Conservation (phyloP, 2,888 invertebrate genomes). For the Ormyrus pomaceus region DNA sequence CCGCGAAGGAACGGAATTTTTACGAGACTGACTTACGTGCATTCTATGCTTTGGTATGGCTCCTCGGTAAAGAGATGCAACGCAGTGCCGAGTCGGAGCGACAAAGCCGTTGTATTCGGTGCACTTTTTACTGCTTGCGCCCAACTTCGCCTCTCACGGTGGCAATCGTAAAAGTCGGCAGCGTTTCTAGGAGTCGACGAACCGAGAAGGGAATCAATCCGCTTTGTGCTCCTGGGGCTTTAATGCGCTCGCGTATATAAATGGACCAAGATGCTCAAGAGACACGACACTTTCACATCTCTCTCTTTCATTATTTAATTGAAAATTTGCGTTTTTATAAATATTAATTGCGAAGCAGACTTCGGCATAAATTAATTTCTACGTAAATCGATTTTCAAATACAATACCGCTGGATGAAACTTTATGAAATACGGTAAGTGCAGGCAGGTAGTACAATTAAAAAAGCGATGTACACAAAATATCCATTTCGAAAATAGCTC, state of each 20-base stretch:
- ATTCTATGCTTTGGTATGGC: not conserved
- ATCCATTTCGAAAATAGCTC: no score
- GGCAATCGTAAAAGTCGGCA: constrained; percentile 31
- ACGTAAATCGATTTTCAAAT: no score
- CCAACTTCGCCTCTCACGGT: not conserved
- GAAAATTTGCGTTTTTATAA: no score
- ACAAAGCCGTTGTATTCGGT: constrained; percentile 3
- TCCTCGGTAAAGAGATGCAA: not conserved
- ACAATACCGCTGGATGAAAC: no score
- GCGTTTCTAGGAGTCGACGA: constrained; percentile 14
- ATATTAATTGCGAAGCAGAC: no score
- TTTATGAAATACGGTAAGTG: no score
- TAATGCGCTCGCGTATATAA: not conserved
- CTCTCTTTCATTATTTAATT: no score
- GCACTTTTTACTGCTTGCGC: constrained; percentile 18
- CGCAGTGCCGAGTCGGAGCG: not conserved
- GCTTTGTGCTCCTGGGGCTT: not conserved
- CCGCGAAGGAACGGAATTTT: not conserved
- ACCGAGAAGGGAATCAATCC: constrained; percentile 21
- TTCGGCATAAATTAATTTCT: no score
- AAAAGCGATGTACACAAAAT: no score
- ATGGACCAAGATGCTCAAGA: not conserved
- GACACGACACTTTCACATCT: no score
- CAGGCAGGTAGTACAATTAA: no score
- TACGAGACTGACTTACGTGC: constrained; percentile 17